phyloP scores from a whole-genome alignment of 2,797 vertebrate genomes.

The Xerus rutilus region DNA sequence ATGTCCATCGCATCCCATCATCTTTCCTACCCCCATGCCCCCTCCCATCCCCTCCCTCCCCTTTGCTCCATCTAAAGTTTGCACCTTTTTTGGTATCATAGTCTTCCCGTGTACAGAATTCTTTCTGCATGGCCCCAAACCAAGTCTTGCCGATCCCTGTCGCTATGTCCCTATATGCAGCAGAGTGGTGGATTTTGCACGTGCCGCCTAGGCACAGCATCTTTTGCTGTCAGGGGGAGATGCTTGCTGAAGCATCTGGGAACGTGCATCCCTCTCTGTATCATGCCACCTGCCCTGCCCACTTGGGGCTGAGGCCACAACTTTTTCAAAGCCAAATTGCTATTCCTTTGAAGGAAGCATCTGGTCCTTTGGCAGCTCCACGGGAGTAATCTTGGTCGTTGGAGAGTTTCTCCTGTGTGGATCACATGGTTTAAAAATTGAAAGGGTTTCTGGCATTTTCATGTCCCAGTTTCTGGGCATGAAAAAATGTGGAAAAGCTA shows the following conservation, averaged over 20 bases:
- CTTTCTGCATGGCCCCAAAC: not conserved
- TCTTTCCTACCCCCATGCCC: too few species aligned
- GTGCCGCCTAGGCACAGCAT: not conserved
- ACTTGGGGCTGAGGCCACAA: slow-evolving; percentile 38
- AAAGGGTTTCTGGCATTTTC: slow-evolving; percentile 75
- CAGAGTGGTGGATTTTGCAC: not conserved
- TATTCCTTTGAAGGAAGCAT: slow-evolving; percentile 71
- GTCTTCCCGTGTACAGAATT: not conserved
- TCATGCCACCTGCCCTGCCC: slow-evolving; percentile 17
- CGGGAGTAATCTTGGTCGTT: slow-evolving; percentile 11
- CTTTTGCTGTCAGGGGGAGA: not conserved
- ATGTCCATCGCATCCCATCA: too few species aligned
- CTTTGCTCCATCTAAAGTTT: not conserved
- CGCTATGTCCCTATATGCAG: not conserved
- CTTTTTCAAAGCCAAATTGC: slow-evolving; percentile 46
- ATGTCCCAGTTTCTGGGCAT: slow-evolving; percentile 62
- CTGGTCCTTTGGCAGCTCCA: slow-evolving; percentile 78
- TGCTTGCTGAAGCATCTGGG: not conserved
- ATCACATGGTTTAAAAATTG: slow-evolving; percentile 56
- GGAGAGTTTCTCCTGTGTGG: slow-evolving; percentile 64
- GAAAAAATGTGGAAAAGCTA: slow-evolving; percentile 72
- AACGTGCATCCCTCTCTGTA: rapidly evolving
- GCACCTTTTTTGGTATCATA: not conserved
- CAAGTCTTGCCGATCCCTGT: not conserved
- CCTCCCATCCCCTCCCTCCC: too few species aligned